Base-by-base conservation (phyloP, 2,888 invertebrate species). In the Drosophila monieri region DNA sequence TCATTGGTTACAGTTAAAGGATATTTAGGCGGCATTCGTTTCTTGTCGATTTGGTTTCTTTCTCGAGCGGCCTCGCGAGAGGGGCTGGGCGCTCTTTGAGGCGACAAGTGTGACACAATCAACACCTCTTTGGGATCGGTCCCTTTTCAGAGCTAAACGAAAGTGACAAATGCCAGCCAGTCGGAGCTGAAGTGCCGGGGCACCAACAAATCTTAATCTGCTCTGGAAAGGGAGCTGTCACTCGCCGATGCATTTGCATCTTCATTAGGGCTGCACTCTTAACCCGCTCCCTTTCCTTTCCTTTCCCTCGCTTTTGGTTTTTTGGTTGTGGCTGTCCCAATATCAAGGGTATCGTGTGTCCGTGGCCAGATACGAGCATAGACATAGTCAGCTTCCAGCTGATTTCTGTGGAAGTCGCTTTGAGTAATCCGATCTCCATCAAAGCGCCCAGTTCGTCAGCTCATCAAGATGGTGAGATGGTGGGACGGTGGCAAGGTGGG, bases 1-100 rank as follows among this genome's bases (percentile, higher is more conserved):
- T 78, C 85, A 89, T 88, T 84, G 78, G 88, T 87, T 88, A 89
- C 89, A 89, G 84, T 88, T 85, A 87, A 89, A 88, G 85, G 85
- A 87, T 88, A 85, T 88, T 76, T 74, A 74, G 86, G 84, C 80
- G 73, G 83, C 75, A 66, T 73, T 75, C 57, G 30, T 57, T 57
- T 57, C 57, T 57, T 73, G 64, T 70, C 61, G 64, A 30, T 51
- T 39, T 30, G 12, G 30, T 30, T n/a, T 27, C n/a, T 27, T 32
- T n/a, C n/a, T n/a, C 35, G 15, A 1, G n/a, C 5, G 35, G 35
- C 14, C n/a, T n/a, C n/a, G 35, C n/a, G 35, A n/a, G n/a, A 2
- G 21, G 21, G 12, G 35, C 25, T 25, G 27, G n/a, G 14, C 14
- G 35, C n/a, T 57, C 23, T 52, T 25, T 32, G 51, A 74, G 58